Conservation (phyloP, 2,797 vertebrate genomes). For the Poecilia wingei region DNA sequence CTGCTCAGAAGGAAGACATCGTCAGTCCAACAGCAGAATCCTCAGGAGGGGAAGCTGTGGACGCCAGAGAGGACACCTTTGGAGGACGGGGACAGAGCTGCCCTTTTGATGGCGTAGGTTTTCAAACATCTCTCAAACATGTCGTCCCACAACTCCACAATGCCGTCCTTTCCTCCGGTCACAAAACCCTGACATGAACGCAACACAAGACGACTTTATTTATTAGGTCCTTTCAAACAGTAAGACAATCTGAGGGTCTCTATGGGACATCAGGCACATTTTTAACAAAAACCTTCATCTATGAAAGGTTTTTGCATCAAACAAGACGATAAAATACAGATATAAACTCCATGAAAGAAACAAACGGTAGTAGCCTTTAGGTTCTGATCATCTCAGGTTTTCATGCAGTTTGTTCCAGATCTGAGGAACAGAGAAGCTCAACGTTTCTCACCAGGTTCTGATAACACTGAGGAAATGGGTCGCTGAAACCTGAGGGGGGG, state of each 20-base stretch:
- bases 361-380: accelerated
- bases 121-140: slow-evolving; percentile 97
- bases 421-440: not conserved
- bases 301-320: not conserved
- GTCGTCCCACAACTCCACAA: slow-evolving; percentile 97
- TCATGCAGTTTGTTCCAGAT: not conserved
- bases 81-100: slow-evolving; percentile 88
- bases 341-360: not conserved
- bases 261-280: not conserved
- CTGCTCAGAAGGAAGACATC: slow-evolving; percentile 65
- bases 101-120: slow-evolving; percentile 96
- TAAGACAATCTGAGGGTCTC: not conserved
- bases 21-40: not conserved
- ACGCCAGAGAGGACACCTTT: slow-evolving; percentile 83
- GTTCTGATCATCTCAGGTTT: not conserved
- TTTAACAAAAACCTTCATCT: not conserved
- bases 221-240: not conserved
- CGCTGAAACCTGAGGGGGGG: not conserved
- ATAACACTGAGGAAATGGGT: not conserved
- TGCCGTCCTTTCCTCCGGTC: slow-evolving; percentile 94
- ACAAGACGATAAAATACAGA: not conserved
- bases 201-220: not conserved
- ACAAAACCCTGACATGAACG: slow-evolving; percentile 88
- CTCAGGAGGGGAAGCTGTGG: not conserved
- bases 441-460: not conserved